Conservation (phyloP, 2,888 invertebrate species). For the Eulithis prunata region DNA sequence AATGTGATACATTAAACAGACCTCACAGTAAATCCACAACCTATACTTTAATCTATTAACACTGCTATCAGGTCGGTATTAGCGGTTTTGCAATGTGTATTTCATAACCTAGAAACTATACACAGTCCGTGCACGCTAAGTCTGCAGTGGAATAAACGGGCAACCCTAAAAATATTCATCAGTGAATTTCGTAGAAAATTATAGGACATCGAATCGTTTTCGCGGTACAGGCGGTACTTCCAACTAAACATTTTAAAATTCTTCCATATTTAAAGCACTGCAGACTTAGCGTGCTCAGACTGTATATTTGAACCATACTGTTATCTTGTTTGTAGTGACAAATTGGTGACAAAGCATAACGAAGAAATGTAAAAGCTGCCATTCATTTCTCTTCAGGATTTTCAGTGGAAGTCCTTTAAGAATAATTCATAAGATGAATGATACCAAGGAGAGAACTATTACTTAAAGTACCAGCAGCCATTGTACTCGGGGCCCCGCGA, state of each 20-base stretch:
- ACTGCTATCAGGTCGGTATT: constrained; percentile 14
- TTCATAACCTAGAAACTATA: constrained; percentile 5
- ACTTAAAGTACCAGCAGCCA: constrained; percentile 61
- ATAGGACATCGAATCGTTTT: too few species aligned
- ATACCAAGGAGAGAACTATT: constrained; percentile 59
- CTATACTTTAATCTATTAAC: constrained; percentile 39
- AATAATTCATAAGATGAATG: constrained; percentile 48
- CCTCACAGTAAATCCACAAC: constrained; percentile 40
- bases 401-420: constrained; percentile 32
- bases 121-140: too few species aligned
- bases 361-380: constrained; percentile 8
- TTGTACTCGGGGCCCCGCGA: constrained; percentile 62
- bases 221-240: too few species aligned
- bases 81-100: constrained; percentile 6
- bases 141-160: too few species aligned
- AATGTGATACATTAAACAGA: constrained; percentile 43
- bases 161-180: too few species aligned
- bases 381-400: constrained; percentile 26
- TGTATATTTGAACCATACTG: too few species aligned
- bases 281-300: too few species aligned
- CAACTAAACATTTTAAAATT: too few species aligned
- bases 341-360: constrained; percentile 1
- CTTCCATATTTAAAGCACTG: too few species aligned
- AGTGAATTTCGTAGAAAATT: too few species aligned
- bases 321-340: not conserved